Base-by-base conservation (phyloP, 2,797 vertebrate genomes). In the Hozukius guyotensis region DNA sequence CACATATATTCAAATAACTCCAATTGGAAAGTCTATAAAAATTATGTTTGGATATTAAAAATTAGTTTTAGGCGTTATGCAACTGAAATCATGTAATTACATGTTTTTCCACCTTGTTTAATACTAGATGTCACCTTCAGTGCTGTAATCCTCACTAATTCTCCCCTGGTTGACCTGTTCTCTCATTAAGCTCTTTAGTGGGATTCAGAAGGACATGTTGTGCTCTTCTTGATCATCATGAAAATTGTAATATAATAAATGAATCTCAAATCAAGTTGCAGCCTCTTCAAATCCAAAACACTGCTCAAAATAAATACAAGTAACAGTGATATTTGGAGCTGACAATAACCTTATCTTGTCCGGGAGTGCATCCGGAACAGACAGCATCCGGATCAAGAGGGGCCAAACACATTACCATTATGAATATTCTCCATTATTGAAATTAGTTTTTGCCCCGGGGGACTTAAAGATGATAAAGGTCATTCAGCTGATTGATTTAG, bases 101-200 rank as follows among this genome's bases (percentile, higher is more conserved):
- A 69, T 34, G 27, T 65, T 69, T 70, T 49, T 32, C 13, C 8
- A 61, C 29, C 65, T 46, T 76, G 29, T 63, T 38, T 81, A 83
- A 72, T 14, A 64, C 25, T 32, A 62, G 1, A 64, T 52, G 14
- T 34, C n/a, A 79, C 42, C 8, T 60, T 65, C n/a, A 6, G 27
- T 34, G 59, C 60, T 62, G 10, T 84, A 80, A 82, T 82, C 79
- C 80, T 69, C 46, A 53, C 36, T 80, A 82, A 84, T 84, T 84
- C 84, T 56, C 11, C 59, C 9, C 10, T 27, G 29, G 55, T 49
- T 64, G 31, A 77, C 56, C 24, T 72, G 31, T 25, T 59, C 65
- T 77, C 18, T 67, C 16, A 34, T 32, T 55, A 73, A 73, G 57
- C 31, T 29, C 22, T 75, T 57, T 24, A 42, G 60, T 46, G 7